Base-by-base conservation (phyloP, 2,113 vertebrate genomes). In the Misgurnus anguillicaudatus region DNA sequence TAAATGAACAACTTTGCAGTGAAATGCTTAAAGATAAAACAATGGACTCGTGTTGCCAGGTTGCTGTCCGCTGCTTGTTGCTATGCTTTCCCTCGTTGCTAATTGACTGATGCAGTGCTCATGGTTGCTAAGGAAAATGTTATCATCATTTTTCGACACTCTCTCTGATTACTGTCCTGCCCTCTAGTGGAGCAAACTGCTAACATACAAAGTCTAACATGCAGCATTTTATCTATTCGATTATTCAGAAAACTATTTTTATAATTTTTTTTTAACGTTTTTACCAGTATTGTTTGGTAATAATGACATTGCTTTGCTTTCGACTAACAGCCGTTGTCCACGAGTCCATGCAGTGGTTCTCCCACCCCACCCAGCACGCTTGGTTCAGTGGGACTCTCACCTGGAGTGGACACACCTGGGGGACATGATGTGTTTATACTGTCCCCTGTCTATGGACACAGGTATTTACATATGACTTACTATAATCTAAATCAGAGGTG, bases 351-450 rank as follows among this genome's bases (percentile, higher is more conserved):
- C 0, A 94, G 92, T 81, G 90, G 89, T 31, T 91, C 92, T 4
- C 93, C 91, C 24, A 94, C 93, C 0, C 93, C 94, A 2, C 93
- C 91, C 0, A 91, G 89, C 48, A 93, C 92, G 0, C 92, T 94
- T 82, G 92, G 92, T n/a, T 77, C 92, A 0, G 91, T 93, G 82
- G 92, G 92, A 10, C 64, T 94, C 83, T 85, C 89, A 77, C 91
- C 92, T 58, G 92, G 93, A 76, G 85, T 90, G 80, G 94, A 94
- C 73, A 90, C 87, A 73, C 91, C 92, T 0, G 84, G 87, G 0
- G 89, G 92, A 61, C 93, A 94, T 65, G 93, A 94, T 11, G 91
- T 94, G 72, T 94, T 94, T 81, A 94, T 94, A 65, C 88, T 94
- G 6, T 94, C 93, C 63, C 92, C 94, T 0, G 87, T 93, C 66